Evolutionary conservation across 2,888 invertebrate genomes (phyloP), one percentile per base, ranked within the genome.

Genomic region (Plebejus argus): DNA sequence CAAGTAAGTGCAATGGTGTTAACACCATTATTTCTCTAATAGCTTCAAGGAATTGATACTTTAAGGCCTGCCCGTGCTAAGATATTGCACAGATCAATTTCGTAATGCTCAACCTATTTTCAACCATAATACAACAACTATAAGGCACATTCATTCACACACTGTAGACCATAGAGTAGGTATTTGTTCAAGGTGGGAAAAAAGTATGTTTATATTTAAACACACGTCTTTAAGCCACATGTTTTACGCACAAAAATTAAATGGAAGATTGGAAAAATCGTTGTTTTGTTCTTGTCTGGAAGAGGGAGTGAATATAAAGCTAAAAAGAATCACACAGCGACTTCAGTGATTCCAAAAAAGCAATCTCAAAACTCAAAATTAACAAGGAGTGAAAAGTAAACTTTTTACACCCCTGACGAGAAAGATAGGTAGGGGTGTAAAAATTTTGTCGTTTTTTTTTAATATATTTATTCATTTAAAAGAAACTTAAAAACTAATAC

Each of bases 21-120:
- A 23, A 61, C 61, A 61, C 61, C 23, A 23, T 61, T 61, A 61
- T 61, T 61, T 61, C 61, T 61, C 23, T 61, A 61, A 61, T 61
- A 23, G 61, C 61, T 61, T 61, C 23, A 23, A 61, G 0, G 61
- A 61, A 61, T 61, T 61, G 61, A 61, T 12, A 61, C 1, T 61
- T 61, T 61, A 61, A 61, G 61, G 61, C 61, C 12, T 2, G 23
- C 10, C 61, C 20, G 61, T 10, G 10, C 12, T 23, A 23, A 61
- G 61, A 61, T 23, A 61, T 61, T 23, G 23, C 23, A 10, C 61
- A 61, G 61, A 23, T 61, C 61, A 23, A 23, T 61, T 61, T 23
- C 20, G 23, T 23, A 3, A 61, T 8, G 12, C 2, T 23, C 3
- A 20, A 23, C 1, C 23, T 20, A 23, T 23, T 23, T 61, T 61